Base-by-base conservation (phyloP, 2,113 vertebrate species). In the Miniopterus natalensis region DNA sequence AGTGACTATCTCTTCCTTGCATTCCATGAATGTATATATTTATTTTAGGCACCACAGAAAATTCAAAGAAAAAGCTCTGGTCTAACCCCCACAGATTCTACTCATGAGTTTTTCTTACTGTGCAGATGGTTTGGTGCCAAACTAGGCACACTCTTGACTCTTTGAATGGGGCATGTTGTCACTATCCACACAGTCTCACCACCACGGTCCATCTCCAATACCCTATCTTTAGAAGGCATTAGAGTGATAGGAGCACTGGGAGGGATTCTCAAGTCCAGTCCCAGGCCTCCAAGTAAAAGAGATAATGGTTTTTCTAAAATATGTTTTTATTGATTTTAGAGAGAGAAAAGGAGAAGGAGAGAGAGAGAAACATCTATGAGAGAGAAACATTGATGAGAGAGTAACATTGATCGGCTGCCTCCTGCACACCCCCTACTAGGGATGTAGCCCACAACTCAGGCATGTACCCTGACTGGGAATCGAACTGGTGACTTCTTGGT, bases 11-110 rank as follows among this genome's bases (percentile, higher is more conserved):
- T 78, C n/a, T 71, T 49, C 79, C 74, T 80, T 71, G 53, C 31
- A 63, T n/a, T 88, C 14, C n/a, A 61, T 45, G 9, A 70, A 36
- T 36, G 11, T 53, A 23, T 65, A 53, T 59, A 51, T 65, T 75
- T 77, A 29, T 79, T 92, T 92, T 55, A 95, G 63, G 36, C 12
- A 75, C 10, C 13, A 27, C 25, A 83, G 66, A 74, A 87, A 27
- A 17, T 79, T 88, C 31, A 61, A 80, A 90, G 23, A 65, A 92
- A 92, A 96, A 81, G n/a, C 74, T 29, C 29, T 81, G 51, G 25
- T 88, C 53, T 51, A 83, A 81, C 17, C 2, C 12, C 31, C 36
- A 45, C 51, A 47, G n/a, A 4, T 31, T 83, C 6, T 73, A 40
- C 21, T 68, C 3, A 31, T 13, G 36, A 31, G 11, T 23, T 57